A percentile compares a stretch with the other conserved stretches of the same genome.
Evolutionary conservation across 1,140 invertebrate genomes (phyloP).

Genomic region (Drosophila serrata): DNA sequence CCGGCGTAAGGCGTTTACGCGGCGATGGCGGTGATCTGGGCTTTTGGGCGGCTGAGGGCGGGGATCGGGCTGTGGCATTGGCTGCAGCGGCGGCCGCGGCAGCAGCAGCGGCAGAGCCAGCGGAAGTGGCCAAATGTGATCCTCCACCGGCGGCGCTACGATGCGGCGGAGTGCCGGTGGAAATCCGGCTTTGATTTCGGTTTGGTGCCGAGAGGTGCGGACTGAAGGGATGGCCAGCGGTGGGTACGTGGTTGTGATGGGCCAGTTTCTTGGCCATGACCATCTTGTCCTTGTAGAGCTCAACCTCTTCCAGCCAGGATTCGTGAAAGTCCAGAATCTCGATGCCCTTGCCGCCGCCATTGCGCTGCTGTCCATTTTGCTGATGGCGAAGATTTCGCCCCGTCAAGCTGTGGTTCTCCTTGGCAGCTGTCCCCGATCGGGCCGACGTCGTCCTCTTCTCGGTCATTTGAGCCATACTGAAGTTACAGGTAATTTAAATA

Average conservation of each 20-base stretch:
- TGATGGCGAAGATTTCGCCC: conserved; percentile 15
- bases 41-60: background rate
- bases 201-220: conserved; percentile 11
- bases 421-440: conserved; percentile 28
- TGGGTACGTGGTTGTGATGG: conserved; percentile 62
- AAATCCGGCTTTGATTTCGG: conserved; percentile 10
- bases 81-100: conserved; percentile 8
- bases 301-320: conserved; percentile 82
- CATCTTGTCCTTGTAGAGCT: conserved; percentile 79
- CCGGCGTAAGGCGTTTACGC: conserved; percentile 29
- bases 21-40: conserved; percentile 26
- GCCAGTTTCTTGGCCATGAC: conserved; percentile 64
- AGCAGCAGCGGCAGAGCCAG: conserved; percentile 6
- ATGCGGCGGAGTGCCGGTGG: conserved; percentile 1
- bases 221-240: conserved; percentile 2
- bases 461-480: conserved; percentile 78
- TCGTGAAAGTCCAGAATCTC: conserved; percentile 83
- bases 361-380: conserved; percentile 27
- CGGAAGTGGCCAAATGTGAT: background rate
- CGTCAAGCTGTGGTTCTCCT: conserved; percentile 32
- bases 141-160: conserved; percentile 23
- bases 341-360: conserved; percentile 64
- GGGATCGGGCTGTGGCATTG: conserved; percentile 1
- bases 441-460: conserved; percentile 70
- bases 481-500: conserved; percentile 74